Evolutionary conservation across 2,797 vertebrate genomes (phyloP).

Genomic region (Acipenser transmontanus): DNA sequence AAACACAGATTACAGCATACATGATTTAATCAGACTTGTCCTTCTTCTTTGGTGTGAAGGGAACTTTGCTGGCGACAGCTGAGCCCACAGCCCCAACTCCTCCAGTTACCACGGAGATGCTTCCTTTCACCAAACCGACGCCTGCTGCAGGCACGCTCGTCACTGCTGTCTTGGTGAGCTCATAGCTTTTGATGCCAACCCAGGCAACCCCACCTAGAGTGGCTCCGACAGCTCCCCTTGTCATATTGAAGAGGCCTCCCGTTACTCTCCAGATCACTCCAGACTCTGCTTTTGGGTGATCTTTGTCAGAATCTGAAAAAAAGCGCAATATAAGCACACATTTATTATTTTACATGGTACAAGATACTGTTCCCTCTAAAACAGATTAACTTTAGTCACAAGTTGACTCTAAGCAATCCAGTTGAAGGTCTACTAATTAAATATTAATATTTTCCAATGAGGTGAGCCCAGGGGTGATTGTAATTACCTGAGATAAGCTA

Average conservation of each 20-base stretch:
- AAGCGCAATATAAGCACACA: no score
- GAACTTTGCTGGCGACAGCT: constrained; percentile 50
- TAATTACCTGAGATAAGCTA: no score
- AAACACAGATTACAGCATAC: constrained; percentile 20
- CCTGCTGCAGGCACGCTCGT: constrained; percentile 57
- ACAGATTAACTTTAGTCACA: no score
- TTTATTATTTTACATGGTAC: no score
- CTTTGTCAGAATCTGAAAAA: constrained; percentile 52
- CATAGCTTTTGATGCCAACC: constrained; percentile 65
- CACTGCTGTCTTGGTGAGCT: constrained; percentile 64
- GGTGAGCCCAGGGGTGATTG: no score
- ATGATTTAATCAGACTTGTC: constrained; percentile 48
- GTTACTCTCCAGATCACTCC: constrained; percentile 65
- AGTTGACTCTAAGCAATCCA: no score
- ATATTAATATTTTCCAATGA: no score
- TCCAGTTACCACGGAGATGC: constrained; percentile 55
- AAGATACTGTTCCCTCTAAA: no score
- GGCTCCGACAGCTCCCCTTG: constrained; percentile 49
- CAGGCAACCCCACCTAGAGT: constrained; percentile 62
- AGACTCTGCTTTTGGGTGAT: constrained; percentile 51
- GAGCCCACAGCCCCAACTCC: constrained; percentile 53
- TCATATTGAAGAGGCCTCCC: constrained; percentile 58
- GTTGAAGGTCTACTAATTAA: no score
- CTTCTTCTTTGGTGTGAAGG: constrained; percentile 58
- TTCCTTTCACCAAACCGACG: constrained; percentile 59